Evolutionary conservation across 2,888 invertebrate genomes (phyloP), one percentile per base, ranked within the genome.

Genomic region (Erebia palarica): DNA sequence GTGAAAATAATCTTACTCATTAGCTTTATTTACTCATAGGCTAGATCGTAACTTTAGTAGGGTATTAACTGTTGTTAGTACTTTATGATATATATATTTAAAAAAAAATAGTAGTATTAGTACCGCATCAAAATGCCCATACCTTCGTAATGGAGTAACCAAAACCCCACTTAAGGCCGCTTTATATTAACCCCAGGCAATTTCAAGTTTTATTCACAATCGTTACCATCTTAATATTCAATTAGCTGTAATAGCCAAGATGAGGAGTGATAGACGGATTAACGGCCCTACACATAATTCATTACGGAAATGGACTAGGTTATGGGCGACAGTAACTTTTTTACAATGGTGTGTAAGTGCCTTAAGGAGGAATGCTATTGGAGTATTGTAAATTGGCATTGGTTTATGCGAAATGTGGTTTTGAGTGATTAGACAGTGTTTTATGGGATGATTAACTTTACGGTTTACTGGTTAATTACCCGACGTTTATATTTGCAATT

Each of bases 271-370:
- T 85, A 79, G 80, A 75, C 79, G 80, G 84, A 87, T 86, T 86
- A 87, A 87, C 83, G 83, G 81, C 80, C 80, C 68, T 83, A 85
- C 88, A 88, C 86, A 88, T 90, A 84, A 88, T 90, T 91, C 87
- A 89, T 90, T 88, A 88, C 84, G 79, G 86, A 89, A 90, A 91
- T 91, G 89, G 90, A 84, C 75, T 77, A 74, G 80, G 85, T 90
- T 86, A 91, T 86, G 82, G 86, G 78, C 75, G 78, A 77, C 78
- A 72, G 73, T 80, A 81, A 80, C 79, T 80, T 81, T 79, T 80
- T 79, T 80, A 79, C 72, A 77, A 75, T 75, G 76, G 75, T 76
- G 76, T 78, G 76, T 73, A 73, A 71, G 65, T 73, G 74, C 67
- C 77, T 72, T 75, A 75, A 76, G 75, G 73, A 73, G 68, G 73